A percentile compares a stretch with the other conserved stretches of the same genome.
Evolutionary conservation across 2,888 invertebrate genomes (phyloP).

Genomic region (Hartigia nigra): DNA sequence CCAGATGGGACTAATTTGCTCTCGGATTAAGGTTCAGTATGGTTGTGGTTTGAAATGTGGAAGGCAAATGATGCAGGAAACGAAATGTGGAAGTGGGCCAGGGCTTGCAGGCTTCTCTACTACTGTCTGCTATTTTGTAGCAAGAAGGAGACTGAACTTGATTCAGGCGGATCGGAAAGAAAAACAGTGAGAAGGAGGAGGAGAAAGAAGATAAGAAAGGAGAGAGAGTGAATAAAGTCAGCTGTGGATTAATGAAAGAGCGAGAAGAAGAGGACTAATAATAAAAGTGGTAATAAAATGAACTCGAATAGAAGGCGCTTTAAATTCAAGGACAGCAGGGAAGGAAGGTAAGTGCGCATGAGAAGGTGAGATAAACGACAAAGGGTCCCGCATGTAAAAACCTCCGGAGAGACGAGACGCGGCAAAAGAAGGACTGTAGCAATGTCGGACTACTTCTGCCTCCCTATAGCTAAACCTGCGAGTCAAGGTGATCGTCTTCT

Average conservation of each 20-base stretch:
- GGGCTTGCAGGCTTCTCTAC: slow-evolving; percentile 19
- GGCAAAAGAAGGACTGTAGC: slow-evolving; percentile 39
- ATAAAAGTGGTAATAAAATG: slow-evolving; percentile 38
- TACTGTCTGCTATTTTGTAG: background rate
- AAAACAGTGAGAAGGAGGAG: background rate
- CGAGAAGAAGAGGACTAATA: slow-evolving; percentile 24
- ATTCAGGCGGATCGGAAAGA: background rate
- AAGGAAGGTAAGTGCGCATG: slow-evolving; percentile 37
- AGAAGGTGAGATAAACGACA: slow-evolving; percentile 34
- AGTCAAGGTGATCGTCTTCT: slow-evolving; percentile 38
- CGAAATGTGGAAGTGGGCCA: slow-evolving; percentile 37
- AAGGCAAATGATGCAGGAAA: too few species aligned
- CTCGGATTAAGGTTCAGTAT: background rate
- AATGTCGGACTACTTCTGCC: slow-evolving; percentile 32
- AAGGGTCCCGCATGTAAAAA: slow-evolving; percentile 37
- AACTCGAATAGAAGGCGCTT: slow-evolving; percentile 41
- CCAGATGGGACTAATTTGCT: too few species aligned
- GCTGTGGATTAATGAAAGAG: background rate
- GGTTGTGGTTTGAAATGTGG: too few species aligned
- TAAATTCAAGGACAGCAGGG: slow-evolving; percentile 53
- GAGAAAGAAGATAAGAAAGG: slow-evolving; percentile 13
- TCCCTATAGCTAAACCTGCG: slow-evolving; percentile 25
- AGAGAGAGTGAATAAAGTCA: slow-evolving; percentile 12
- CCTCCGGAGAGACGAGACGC: slow-evolving; percentile 28
- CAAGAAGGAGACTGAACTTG: background rate